Evolutionary conservation across 2,797 vertebrate species (phyloP), one percentile per base, ranked within the genome.

Genomic region (Simalia tracyae): DNA sequence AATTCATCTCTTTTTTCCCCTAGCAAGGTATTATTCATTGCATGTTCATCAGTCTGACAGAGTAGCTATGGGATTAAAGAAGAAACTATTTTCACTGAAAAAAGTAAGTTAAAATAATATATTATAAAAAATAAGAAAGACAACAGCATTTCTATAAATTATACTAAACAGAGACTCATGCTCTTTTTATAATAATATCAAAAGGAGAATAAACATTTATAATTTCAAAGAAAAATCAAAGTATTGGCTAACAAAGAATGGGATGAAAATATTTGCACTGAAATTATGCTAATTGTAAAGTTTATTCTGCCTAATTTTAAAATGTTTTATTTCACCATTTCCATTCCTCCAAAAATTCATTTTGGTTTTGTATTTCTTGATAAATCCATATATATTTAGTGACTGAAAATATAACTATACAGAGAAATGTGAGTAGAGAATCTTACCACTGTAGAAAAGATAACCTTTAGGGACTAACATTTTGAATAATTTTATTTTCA

Each of bases 11-110:
- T 92, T 93, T 95, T 92, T 92, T 95, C 57, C 91, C 93, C 66
- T 46, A 91, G n/a, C 10, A 94, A 95, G 89, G 88, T 66, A 88
- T 63, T 95, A 94, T 95, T 91, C 89, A 42, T 94, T 61, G 46
- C 93, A 90, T 92, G 96, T 96, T 92, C 94, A 59, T 95, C 76
- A 88, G 88, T 90, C 64, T 95, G 95, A 95, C 56, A 96, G 81
- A 28, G 86, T 95, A 17, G 64, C 4, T 92, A 89, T 91, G 95
- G 90, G 81, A 93, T 95, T 95, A 17, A 92, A 93, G 93, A 93
- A 93, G 91, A 91, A 95, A 94, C 91, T 1, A 26, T 42, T 31
- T 0, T 15, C 0, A 84, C 54, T 91, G 93, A 95, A 93, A 94
- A 95, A 54, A 56, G 8, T 46, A 56, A 22, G n/a, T 42, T 63